Evolutionary conservation across 2,797 vertebrate species (phyloP), one percentile per base, ranked within the genome.

Genomic region (Liparis tanakae): DNA sequence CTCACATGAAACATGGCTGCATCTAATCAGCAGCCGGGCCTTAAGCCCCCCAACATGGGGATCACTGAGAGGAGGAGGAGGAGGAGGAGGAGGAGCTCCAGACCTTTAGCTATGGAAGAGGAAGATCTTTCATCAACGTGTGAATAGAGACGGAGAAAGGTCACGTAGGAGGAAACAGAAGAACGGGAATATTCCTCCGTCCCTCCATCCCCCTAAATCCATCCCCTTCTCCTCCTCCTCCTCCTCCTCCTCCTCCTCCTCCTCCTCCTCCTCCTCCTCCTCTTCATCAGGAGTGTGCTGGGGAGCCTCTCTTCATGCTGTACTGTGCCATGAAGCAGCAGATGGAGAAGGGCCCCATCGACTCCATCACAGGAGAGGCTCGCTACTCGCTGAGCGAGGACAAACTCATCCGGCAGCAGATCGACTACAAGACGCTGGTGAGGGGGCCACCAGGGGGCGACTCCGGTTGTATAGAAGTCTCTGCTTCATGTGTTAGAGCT

Each of bases 261-360:
- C 67, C 13, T 58, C 34, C 30, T 20, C 25, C n/a, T 54, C 30
- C 25, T 13, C 14, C 33, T 30, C 2, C 37, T 63, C 17, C 7
- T 50, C 51, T 48, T 54, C n/a, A 74, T 9, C 85, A 94, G 83
- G 74, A 83, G 67, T 91, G 91, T 74, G 91, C 90, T 3, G 92
- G 79, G 0, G 95, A 95, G 91, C 95, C 95, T 62, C 93, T 95
- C 58, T 99, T 99, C 89, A 98, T 99, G 98, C 94, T 99, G 18
- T 98, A 98, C 89, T 99, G 98, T 8, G 98, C 98, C 88, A 99
- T 99, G 96, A 99, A 99, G 93, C 98, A 99, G 92, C 98, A 99
- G 92, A 99, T 99, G 98, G 98, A 99, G 88, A 99, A 99, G 83
- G 98, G 98, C 2, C 98, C 98, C 3, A 99, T 99, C 34, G 98